Conservation (phyloP, 2,888 invertebrate species). For the Lobophora halterata region DNA sequence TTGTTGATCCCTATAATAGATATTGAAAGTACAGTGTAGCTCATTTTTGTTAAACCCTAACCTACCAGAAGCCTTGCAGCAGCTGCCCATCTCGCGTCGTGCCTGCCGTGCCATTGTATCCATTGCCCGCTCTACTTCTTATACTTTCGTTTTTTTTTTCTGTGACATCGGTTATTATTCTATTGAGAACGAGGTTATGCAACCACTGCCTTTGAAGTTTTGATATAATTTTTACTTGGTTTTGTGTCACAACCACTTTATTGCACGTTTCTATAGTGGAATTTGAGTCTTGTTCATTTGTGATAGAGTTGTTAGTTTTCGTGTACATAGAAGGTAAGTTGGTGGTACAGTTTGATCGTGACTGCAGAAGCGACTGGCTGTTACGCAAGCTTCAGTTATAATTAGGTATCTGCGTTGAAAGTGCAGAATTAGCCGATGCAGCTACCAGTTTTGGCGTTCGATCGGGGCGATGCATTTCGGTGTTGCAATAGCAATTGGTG, state of each 20-base stretch:
- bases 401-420: constrained; percentile 75
- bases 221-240: constrained; percentile 78
- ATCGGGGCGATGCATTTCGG: constrained; percentile 19
- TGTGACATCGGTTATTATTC: constrained; percentile 76
- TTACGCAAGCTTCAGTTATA: constrained; percentile 70
- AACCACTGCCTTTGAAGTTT: constrained; percentile 72
- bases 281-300: constrained; percentile 27
- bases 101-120: constrained; percentile 67
- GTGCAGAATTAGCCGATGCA: constrained; percentile 64
- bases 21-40: no score
- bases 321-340: constrained; percentile 27
- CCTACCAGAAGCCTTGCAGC: constrained; percentile 15
- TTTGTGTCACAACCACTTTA: constrained; percentile 45
- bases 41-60: constrained; percentile 11
- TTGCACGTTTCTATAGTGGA: no score
- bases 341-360: constrained; percentile 64
- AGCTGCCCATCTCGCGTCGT: constrained; percentile 39
- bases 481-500: constrained; percentile 10
- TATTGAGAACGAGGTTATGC: constrained; percentile 77
- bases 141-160: constrained; percentile 76
- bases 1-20: no score
- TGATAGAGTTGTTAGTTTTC: constrained; percentile 30
- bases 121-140: constrained; percentile 72
- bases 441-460: constrained; percentile 25
- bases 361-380: constrained; percentile 69